Conservation (phyloP, 2,888 invertebrate genomes). For the Dastarcus helophoroides region DNA sequence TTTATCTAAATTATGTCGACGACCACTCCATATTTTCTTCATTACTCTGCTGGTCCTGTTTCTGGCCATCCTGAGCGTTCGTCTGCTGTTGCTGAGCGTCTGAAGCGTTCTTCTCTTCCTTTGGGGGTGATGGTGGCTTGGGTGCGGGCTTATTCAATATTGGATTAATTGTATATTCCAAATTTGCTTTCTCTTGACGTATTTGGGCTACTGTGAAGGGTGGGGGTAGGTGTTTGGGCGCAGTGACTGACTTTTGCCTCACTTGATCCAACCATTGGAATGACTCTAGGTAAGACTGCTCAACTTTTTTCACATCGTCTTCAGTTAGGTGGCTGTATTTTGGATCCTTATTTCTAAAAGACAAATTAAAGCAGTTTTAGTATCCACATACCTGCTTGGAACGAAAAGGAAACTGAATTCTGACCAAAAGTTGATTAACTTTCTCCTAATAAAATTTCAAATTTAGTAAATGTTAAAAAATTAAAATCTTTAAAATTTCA, state of each 20-base stretch:
- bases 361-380: constrained; percentile 2
- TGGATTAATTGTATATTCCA: constrained; percentile 50
- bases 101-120: constrained; percentile 34
- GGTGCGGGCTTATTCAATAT: constrained; percentile 88
- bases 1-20: no score
- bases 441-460: no score
- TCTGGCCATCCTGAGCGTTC: constrained; percentile 9
- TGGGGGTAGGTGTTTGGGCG: constrained; percentile 61
- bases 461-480: no score
- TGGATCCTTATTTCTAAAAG: constrained; percentile 49
- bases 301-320: constrained; percentile 68
- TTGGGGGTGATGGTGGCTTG: constrained; percentile 54
- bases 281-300: constrained; percentile 56
- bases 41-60: constrained; percentile 12
- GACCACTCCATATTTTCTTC: constrained; percentile 25
- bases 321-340: constrained; percentile 72
- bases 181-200: constrained; percentile 63
- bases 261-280: constrained; percentile 75
- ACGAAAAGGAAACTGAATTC: no score
- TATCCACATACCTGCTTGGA: neutral
- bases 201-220: constrained; percentile 70
- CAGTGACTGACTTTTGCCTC: constrained; percentile 50
- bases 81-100: constrained; percentile 14
- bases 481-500: no score
- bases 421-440: no score